A percentile compares a stretch with the other conserved stretches of the same genome.
Conservation (phyloP, 1,140 invertebrate species). For the Pogonomyrmex californicus region DNA sequence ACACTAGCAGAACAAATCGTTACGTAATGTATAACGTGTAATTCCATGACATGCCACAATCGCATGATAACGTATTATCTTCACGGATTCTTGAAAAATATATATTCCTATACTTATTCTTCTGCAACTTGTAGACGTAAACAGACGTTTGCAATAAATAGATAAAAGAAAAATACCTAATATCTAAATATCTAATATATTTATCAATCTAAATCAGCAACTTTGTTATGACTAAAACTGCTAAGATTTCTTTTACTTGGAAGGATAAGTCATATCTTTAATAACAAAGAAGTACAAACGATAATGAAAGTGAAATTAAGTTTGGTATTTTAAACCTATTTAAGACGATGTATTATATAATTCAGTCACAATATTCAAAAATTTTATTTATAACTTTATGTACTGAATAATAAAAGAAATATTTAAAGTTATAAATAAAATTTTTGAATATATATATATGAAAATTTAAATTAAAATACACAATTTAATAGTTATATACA, state of each 20-base stretch:
- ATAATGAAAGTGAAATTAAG: neutral
- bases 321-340: neutral
- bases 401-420: neutral
- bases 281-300: neutral
- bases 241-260: neutral
- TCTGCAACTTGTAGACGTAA: neutral
- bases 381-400: neutral
- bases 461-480: too few species aligned
- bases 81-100: slow-evolving; percentile 16
- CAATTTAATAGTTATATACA: too few species aligned
- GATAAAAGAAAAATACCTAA: neutral
- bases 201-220: neutral
- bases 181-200: neutral
- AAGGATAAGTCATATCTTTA: neutral
- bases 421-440: neutral
- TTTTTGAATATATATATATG: too few species aligned
- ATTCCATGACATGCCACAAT: slow-evolving; percentile 15
- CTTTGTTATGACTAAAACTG: neutral
- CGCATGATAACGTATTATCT: slow-evolving; percentile 39
- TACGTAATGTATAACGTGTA: slow-evolving; percentile 22
- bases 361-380: too few species aligned
- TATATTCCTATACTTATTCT: slow-evolving; percentile 9
- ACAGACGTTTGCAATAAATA: neutral
- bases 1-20: neutral
- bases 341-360: neutral